Evolutionary conservation across 1,140 invertebrate genomes (phyloP).

Genomic region (Brachionus koreanus): DNA sequence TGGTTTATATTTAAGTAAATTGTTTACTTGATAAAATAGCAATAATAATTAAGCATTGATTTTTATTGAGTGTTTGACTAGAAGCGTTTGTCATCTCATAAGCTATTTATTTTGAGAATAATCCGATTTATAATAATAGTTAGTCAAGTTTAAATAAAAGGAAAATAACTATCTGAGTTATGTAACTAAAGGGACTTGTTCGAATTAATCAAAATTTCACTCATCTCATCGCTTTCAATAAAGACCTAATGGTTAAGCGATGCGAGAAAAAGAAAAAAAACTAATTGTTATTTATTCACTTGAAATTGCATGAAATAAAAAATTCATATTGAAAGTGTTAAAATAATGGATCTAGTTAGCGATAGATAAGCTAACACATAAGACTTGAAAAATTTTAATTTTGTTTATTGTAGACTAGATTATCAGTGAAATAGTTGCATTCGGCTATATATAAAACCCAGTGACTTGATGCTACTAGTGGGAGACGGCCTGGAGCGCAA

Average conservation of each 20-base stretch:
- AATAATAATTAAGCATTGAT: not conserved
- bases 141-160: not conserved
- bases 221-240: not conserved
- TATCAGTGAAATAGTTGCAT: not conserved
- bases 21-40: not conserved
- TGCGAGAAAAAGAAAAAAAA: not conserved
- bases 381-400: not conserved
- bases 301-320: not conserved
- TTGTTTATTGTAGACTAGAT: not conserved
- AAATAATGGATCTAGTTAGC: not conserved
- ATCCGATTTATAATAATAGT: not conserved
- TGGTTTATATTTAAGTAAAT: not conserved
- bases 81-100: not conserved
- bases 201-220: not conserved
- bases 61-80: not conserved
- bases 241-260: not conserved
- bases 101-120: not conserved
- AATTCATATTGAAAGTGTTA: not conserved
- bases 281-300: not conserved
- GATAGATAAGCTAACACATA: not conserved
- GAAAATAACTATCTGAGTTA: not conserved
- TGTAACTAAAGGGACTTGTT: not conserved
- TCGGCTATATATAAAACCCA: not conserved
- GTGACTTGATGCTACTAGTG: not conserved
- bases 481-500: not conserved